Evolutionary conservation across 37 sponge, comb jelly and placozoan genomes (phyloP).

Genomic region (Geodia barretti): DNA sequence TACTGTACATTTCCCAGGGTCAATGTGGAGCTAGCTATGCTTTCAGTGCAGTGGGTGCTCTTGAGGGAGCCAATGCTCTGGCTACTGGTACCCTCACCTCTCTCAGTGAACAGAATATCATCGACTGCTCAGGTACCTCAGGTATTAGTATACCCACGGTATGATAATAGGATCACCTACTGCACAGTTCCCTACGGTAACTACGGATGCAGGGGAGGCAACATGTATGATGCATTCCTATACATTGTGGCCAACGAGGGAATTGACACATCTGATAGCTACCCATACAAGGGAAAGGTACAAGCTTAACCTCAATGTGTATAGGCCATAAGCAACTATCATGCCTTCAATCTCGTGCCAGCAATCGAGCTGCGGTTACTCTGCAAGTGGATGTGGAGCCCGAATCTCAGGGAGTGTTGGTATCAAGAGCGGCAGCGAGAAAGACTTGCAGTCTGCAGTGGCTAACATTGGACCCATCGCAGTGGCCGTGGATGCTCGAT

Average conservation of each 20-base stretch:
- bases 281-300: too few species aligned
- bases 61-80: slow-evolving; percentile 72
- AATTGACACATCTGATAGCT: too few species aligned
- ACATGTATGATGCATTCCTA: too few species aligned
- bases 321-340: too few species aligned
- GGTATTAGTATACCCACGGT: too few species aligned
- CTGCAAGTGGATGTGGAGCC: slow-evolving; percentile 10
- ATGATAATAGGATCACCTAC: too few species aligned
- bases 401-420: slow-evolving; percentile 23
- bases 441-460: slow-evolving; percentile 33
- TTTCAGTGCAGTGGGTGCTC: slow-evolving; percentile 77
- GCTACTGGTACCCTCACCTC: slow-evolving; percentile 43
- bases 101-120: slow-evolving; percentile 91
- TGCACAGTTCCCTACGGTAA: too few species aligned
- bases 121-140: slow-evolving; percentile 87
- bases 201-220: too few species aligned
- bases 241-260: too few species aligned
- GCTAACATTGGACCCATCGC: slow-evolving; percentile 51
- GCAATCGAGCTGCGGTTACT: slow-evolving; percentile 37
- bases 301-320: too few species aligned
- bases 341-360: too few species aligned
- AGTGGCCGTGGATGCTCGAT: slow-evolving; percentile 47
- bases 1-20: slow-evolving; percentile 39
- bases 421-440: slow-evolving; percentile 29
- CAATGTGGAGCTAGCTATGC: slow-evolving; percentile 86